A percentile compares a stretch with the other conserved stretches of the same genome.
Evolutionary conservation across 2,113 vertebrate genomes (phyloP).

Genomic region (Agelaius tricolor): DNA sequence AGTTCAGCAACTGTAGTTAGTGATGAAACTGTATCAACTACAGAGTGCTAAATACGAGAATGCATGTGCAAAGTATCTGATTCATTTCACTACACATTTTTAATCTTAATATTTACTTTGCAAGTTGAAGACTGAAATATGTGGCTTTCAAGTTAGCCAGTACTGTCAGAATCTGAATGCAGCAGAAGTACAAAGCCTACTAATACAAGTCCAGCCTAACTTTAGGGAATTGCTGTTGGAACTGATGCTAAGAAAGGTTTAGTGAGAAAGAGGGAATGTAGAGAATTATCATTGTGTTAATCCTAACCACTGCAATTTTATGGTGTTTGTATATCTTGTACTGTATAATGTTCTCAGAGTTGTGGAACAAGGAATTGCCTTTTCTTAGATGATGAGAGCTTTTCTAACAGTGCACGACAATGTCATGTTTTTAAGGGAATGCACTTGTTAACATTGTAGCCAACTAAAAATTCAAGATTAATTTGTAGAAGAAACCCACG

Average conservation of each 20-base stretch:
- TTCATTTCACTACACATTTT: not conserved
- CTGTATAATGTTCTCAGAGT: not conserved
- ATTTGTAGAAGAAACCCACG: not conserved
- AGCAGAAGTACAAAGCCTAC: not conserved
- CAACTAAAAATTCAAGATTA: not conserved
- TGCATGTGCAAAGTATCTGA: not conserved
- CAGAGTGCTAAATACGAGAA: not conserved
- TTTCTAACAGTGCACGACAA: not conserved
- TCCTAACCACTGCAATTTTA: not conserved
- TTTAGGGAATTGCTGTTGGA: not conserved
- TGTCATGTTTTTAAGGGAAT: not conserved
- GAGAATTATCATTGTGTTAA: not conserved
- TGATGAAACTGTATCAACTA: not conserved
- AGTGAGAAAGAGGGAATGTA: not conserved
- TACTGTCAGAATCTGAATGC: not conserved
- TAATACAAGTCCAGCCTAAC: not conserved
- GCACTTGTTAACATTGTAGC: not conserved
- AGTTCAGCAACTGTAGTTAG: not conserved
- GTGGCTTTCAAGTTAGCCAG: not conserved
- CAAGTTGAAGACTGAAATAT: not conserved
- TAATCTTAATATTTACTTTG: not conserved
- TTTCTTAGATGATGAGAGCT: not conserved
- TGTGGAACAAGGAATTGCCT: not conserved
- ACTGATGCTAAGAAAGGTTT: not conserved
- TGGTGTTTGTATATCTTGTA: not conserved